Evolutionary conservation across 2,797 vertebrate genomes (phyloP).

Genomic region (Microcaecilia unicolor): DNA sequence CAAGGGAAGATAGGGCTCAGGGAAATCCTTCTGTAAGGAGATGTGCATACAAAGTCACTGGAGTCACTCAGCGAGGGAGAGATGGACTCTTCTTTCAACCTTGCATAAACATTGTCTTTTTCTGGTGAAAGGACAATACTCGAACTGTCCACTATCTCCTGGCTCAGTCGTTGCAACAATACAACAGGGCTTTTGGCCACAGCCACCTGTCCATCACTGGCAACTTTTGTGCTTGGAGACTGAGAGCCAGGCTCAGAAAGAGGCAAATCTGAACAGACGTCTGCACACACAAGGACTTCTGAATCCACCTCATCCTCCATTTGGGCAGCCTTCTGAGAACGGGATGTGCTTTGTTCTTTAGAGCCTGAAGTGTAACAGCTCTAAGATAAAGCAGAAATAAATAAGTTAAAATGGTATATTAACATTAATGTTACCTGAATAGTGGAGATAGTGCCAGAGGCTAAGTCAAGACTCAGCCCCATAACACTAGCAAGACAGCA

Average conservation of each 20-base stretch:
- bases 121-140: slow-evolving; percentile 49
- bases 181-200: slow-evolving; percentile 43
- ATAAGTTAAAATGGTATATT: too few species aligned
- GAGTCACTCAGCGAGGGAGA: slow-evolving; percentile 34
- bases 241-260: too few species aligned
- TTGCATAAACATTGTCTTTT: slow-evolving; percentile 51
- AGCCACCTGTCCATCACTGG: slow-evolving; percentile 34
- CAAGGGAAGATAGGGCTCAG: slow-evolving; percentile 57
- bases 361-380: slow-evolving; percentile 43
- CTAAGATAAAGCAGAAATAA: slow-evolving; percentile 54
- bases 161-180: slow-evolving; percentile 57
- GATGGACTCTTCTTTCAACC: slow-evolving; percentile 41
- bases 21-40: too few species aligned
- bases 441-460: too few species aligned
- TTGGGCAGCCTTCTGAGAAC: slow-evolving; percentile 7
- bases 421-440: too few species aligned
- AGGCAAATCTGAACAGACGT: slow-evolving; percentile 38
- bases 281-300: slow-evolving; percentile 25
- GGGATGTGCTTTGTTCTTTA: slow-evolving; percentile 31
- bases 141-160: slow-evolving; percentile 56
- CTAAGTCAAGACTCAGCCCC: too few species aligned
- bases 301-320: slow-evolving; percentile 23
- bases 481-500: too few species aligned
- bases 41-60: slow-evolving; percentile 6
- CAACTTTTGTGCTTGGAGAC: slow-evolving; percentile 9